Evolutionary conservation across 2,888 invertebrate genomes (phyloP), one percentile per base, ranked within the genome.

Genomic region (Tineola bisselliella): DNA sequence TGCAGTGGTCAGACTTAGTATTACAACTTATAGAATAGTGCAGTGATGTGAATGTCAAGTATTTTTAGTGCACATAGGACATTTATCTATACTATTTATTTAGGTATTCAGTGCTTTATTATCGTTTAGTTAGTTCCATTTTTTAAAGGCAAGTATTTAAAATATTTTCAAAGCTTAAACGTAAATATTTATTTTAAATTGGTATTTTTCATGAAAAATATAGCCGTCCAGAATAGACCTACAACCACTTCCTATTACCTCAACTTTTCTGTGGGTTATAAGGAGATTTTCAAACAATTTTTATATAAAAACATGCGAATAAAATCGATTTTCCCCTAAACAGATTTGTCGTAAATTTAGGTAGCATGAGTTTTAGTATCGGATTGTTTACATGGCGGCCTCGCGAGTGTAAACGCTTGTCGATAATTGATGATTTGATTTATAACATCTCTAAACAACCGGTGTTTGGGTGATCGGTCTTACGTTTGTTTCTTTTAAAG

Each of bases 391-490:
- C 86, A 81, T 70, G 80, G 84, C 81, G 87, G 86, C 84, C 81
- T 84, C 79, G 77, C 81, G 77, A 81, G 84, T 79, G 83, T 87
- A 86, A 86, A 87, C 87, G 80, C 75, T 81, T 80, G 81, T 81
- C 84, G 81, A 84, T 86, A 87, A 86, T 87, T 86, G 87, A 86
- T 83, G 84, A 86, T 83, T 84, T 87, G 87, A 87, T 87, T 86
- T 86, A 86, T 83, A 83, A 76, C 84, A 79, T 80, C 78, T 83
- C 84, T 81, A 86, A 86, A 87, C 84, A 83, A 81, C 81, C 82
- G 80, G 81, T 84, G 84, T 86, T 86, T 84, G 77, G 84, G 77
- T 72, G 78, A 79, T 72, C 75, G 70, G 25, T 65, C 75, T 73
- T 75, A 73, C 76, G 75, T 72, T 71, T 66, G 66, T 31, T 58